phyloP scores from a whole-genome alignment of 2,113 vertebrate genomes.

The Pterocles burchelli region DNA sequence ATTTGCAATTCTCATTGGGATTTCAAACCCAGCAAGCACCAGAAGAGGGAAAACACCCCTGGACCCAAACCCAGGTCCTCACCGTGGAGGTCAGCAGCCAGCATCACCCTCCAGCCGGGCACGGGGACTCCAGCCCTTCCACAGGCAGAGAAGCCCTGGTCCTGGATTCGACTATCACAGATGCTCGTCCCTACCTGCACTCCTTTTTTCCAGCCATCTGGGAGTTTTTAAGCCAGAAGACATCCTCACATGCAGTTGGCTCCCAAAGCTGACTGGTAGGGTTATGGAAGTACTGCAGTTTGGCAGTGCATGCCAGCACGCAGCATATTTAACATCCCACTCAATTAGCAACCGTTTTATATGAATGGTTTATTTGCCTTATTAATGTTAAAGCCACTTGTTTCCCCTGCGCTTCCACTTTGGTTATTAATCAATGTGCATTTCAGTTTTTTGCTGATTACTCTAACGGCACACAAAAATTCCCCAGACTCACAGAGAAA shows the following conservation, averaged over 20 bases:
- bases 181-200: not conserved
- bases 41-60: not conserved
- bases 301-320: not conserved
- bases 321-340: not conserved
- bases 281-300: not conserved
- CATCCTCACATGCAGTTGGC: accelerated
- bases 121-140: not conserved
- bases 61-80: not conserved
- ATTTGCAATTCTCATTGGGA: not conserved
- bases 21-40: not conserved
- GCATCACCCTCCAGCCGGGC: not conserved
- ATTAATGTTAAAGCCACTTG: slow-evolving; percentile 52
- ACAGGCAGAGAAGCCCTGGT: not conserved
- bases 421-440: slow-evolving; percentile 26
- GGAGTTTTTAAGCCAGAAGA: not conserved
- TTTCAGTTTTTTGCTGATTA: slow-evolving; percentile 23
- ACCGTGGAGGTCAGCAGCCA: not conserved
- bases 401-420: not conserved
- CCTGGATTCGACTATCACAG: not conserved
- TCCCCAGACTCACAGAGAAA: slow-evolving; percentile 6
- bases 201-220: not conserved
- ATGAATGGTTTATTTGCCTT: slow-evolving; percentile 53
- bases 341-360: slow-evolving; percentile 9
- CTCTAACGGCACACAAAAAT: slow-evolving; percentile 13
- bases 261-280: not conserved